Evolutionary conservation across 1,140 invertebrate species (phyloP).

Genomic region (Cyclargus thomasi): DNA sequence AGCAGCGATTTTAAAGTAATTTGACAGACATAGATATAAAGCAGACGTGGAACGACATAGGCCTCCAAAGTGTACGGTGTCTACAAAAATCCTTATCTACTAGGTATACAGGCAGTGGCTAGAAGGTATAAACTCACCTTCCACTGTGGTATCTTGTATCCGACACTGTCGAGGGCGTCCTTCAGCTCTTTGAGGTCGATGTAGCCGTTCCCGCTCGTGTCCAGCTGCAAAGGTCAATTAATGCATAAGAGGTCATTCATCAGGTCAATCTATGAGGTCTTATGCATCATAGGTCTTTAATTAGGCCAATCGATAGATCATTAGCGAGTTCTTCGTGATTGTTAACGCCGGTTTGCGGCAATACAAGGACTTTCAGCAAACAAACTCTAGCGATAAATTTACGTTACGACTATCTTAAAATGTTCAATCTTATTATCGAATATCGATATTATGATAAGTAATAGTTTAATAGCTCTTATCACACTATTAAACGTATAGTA

Average conservation of each 20-base stretch:
- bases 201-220: conserved; percentile 92
- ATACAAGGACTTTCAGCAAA: too few relatives aligned
- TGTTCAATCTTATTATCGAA: background rate
- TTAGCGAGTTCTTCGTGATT: background rate
- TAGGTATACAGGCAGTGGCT: background rate
- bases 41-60: too few relatives aligned
- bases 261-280: background rate
- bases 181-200: conserved; percentile 93
- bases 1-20: too few relatives aligned
- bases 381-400: background rate
- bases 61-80: too few relatives aligned
- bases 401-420: background rate
- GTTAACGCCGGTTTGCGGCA: background rate
- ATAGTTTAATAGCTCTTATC: background rate
- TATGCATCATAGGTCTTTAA: too few relatives aligned
- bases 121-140: conserved; percentile 65
- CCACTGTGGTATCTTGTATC: conserved; percentile 95
- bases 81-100: too few relatives aligned
- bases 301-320: too few relatives aligned
- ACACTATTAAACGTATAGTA: background rate
- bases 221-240: conserved; percentile 80
- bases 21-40: too few relatives aligned
- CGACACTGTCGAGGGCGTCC: conserved; percentile 90
- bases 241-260: background rate
- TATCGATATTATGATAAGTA: background rate